Evolutionary conservation across 2,113 vertebrate genomes (phyloP).

Genomic region (Percopsis transmontana): DNA sequence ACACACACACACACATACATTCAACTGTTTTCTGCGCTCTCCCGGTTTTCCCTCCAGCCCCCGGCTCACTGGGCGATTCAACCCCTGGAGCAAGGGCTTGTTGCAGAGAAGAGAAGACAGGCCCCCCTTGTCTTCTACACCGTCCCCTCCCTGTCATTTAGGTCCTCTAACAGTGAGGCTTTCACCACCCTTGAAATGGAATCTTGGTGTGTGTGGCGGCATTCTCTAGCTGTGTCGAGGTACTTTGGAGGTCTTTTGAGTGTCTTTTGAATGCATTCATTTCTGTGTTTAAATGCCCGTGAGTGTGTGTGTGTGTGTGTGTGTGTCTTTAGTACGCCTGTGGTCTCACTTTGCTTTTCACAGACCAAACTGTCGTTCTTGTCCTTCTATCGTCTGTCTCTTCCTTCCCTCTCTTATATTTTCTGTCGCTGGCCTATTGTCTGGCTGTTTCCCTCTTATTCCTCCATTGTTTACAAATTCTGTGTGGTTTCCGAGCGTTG

Average conservation of each 20-base stretch:
- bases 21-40: not conserved
- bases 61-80: conserved; percentile 17
- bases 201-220: conserved; percentile 28
- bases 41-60: conserved; percentile 14
- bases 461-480: conserved; percentile 26
- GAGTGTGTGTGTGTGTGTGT: conserved; percentile 21
- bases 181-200: conserved; percentile 33
- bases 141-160: conserved; percentile 40
- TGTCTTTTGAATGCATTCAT: no score
- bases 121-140: conserved; percentile 51
- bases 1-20: not conserved
- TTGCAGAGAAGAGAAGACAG: conserved; percentile 52
- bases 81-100: conserved; percentile 15
- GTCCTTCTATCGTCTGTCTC: conserved; percentile 27
- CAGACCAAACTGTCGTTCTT: conserved; percentile 5
- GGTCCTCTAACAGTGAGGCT: conserved; percentile 47
- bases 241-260: no score
- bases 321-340: conserved; percentile 7
- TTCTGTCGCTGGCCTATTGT: conserved; percentile 23
- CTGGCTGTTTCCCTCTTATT: conserved; percentile 46
- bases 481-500: conserved; percentile 8
- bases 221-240: no score
- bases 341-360: not conserved
- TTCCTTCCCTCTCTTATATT: conserved; percentile 19
- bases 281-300: not conserved